A percentile compares a stretch with the other conserved stretches of the same genome.
Evolutionary conservation across 2,888 invertebrate species (phyloP).

Genomic region (Uropetala carovei): DNA sequence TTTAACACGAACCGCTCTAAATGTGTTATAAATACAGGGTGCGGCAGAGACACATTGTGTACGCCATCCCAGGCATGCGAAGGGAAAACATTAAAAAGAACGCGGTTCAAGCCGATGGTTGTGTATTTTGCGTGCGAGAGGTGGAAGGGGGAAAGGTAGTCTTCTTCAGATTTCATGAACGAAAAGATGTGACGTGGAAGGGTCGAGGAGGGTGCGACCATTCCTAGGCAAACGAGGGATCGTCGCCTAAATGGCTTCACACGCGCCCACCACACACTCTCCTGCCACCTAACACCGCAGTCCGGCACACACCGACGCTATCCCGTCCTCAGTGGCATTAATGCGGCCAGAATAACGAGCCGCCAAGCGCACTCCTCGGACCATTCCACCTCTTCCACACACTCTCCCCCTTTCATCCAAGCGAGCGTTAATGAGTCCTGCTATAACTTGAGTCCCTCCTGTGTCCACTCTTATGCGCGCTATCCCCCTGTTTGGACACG

Average conservation of each 20-base stretch:
- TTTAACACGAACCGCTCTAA: no score
- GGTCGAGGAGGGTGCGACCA: neutral
- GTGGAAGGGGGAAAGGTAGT: neutral
- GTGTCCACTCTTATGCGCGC: constrained; percentile 44
- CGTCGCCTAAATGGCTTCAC: neutral
- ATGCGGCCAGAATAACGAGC: neutral
- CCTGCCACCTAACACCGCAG: neutral
- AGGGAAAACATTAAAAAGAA: no score
- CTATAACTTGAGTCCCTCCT: neutral
- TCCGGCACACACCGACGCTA: neutral
- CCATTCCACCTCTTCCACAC: neutral
- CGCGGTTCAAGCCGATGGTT: no score
- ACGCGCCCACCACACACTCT: neutral
- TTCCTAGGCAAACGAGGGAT: no score
- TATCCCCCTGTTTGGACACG: constrained; percentile 36
- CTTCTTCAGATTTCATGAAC: neutral
- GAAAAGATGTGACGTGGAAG: no score
- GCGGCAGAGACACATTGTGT: no score
- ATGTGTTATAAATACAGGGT: no score
- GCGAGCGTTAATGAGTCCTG: constrained; percentile 37
- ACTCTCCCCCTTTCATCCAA: no score
- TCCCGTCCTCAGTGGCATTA: neutral
- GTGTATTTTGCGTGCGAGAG: neutral
- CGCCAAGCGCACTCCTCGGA: neutral
- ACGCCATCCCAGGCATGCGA: no score